Evolutionary conservation across 2,113 vertebrate species (phyloP).

Genomic region (Equus quagga): DNA sequence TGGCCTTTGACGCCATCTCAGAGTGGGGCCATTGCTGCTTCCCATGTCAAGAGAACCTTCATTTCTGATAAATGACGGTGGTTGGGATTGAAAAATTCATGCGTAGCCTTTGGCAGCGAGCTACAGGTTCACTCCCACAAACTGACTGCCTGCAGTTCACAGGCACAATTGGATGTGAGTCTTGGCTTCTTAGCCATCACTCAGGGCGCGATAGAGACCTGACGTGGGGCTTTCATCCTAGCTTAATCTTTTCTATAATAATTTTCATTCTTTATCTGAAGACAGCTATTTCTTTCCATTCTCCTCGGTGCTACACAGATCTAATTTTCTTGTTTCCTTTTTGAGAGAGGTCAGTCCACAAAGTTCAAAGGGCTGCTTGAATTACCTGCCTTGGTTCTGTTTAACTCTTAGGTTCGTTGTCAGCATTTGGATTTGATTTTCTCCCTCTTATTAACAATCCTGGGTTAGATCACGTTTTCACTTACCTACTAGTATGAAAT

Average conservation of each 20-base stretch:
- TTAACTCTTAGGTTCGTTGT: slow-evolving; percentile 36
- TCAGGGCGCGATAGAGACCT: neutral
- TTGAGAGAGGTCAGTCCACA: slow-evolving; percentile 44
- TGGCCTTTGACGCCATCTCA: slow-evolving; percentile 35
- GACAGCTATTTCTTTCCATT: slow-evolving; percentile 66
- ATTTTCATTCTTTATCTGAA: slow-evolving; percentile 78
- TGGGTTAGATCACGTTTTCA: neutral
- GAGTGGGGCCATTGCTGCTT: neutral
- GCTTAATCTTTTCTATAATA: slow-evolving; percentile 71
- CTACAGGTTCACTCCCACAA: slow-evolving; percentile 40
- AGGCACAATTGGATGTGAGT: slow-evolving; percentile 66
- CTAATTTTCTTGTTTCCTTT: slow-evolving; percentile 65
- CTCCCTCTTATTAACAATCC: slow-evolving; percentile 8
- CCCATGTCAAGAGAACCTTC: slow-evolving; percentile 39
- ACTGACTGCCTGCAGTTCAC: slow-evolving; percentile 34
- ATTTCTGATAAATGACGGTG: slow-evolving; percentile 71
- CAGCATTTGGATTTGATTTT: slow-evolving; percentile 43
- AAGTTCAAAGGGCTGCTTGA: neutral
- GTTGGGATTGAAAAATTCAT: slow-evolving; percentile 8
- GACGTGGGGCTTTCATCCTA: slow-evolving; percentile 45
- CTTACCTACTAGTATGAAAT: neutral
- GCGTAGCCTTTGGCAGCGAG: slow-evolving; percentile 41
- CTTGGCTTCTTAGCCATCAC: neutral
- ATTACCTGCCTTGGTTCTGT: neutral
- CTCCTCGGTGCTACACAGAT: slow-evolving; percentile 35